phyloP scores from a whole-genome alignment of 2,797 vertebrate genomes.

The Sebastes vulpes region DNA sequence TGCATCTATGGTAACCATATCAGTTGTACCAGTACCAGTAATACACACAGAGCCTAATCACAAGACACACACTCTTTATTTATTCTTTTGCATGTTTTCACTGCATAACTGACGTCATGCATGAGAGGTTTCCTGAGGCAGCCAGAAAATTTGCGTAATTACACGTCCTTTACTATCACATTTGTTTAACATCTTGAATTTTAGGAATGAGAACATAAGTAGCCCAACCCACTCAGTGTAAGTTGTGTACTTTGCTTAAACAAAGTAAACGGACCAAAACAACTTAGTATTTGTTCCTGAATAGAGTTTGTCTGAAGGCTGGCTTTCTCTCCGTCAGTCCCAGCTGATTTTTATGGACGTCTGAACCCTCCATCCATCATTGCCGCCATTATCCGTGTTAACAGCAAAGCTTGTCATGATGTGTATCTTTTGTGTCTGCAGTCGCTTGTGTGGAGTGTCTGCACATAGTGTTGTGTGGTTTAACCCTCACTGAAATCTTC shows the following conservation, averaged over 20 bases:
- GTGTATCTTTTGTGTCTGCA: neutral
- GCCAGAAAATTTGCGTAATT: neutral
- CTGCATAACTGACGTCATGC: neutral
- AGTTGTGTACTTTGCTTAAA: neutral
- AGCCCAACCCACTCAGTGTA: neutral
- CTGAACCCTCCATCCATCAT: constrained; percentile 4
- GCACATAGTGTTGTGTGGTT: neutral
- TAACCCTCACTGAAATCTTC: neutral
- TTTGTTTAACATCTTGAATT: neutral
- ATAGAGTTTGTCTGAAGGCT: neutral
- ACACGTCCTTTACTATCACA: neutral
- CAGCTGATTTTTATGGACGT: neutral
- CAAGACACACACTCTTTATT: neutral
- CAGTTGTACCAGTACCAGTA: neutral
- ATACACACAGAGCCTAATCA: neutral
- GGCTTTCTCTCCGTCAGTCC: neutral
- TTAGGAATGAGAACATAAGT: neutral
- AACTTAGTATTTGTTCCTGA: constrained; percentile 9
- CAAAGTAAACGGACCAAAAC: neutral
- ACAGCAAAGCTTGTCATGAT: constrained; percentile 21
- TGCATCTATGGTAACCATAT: neutral
- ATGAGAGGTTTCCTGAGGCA: neutral
- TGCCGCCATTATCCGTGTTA: constrained; percentile 17
- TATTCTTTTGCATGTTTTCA: neutral
- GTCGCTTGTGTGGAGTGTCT: neutral